Evolutionary conservation across 2,888 invertebrate genomes (phyloP), one percentile per base, ranked within the genome.

Genomic region (Epinotia ramella): DNA sequence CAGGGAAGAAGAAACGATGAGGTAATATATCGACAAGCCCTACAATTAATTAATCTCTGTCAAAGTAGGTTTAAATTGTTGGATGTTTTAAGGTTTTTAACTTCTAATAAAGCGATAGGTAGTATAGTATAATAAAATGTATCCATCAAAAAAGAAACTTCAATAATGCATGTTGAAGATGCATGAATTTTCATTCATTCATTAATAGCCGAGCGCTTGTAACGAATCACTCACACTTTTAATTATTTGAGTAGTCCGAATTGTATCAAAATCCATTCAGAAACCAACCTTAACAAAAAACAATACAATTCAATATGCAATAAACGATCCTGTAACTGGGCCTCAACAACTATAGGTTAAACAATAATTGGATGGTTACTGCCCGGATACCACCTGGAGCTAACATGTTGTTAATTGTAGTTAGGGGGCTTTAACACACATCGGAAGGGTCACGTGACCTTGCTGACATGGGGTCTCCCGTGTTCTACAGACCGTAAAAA

Each of bases 351-450:
- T 0, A 2, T n/a, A 33, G 12, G 24, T 13, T 20, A 24, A 62
- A n/a, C 16, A 49, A 28, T 71, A 71, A 62, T 18, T 63, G 63
- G 53, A 13, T 24, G 46, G 12, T n/a, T 44, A 46, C 53, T 53
- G 53, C 44, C 46, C 71, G 63, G 56, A 44, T 56, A 53, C 71
- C 71, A 71, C 71, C 71, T 71, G 71, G 71, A 20, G 53, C 11
- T n/a, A 7, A n/a, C 53, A 62, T 62, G 62, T 62, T 62, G 62
- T 62, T 60, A 49, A 33, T 71, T 18, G 13, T 5, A 20, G 63
- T 56, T 56, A 63, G 53, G 71, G 71, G 71, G 11, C 53, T 53
- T 20, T n/a, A 40, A 40, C 40, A 46, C 33, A 62, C 46, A 20
- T 20, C 20, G 24, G 53, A 66, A 49, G 53, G 62, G 57, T 59